These are phyloP conservation scores for Rhyacophila evoluta DNA, from an alignment of 2,888 invertebrate species.

Conservation along the genomic window DNA sequence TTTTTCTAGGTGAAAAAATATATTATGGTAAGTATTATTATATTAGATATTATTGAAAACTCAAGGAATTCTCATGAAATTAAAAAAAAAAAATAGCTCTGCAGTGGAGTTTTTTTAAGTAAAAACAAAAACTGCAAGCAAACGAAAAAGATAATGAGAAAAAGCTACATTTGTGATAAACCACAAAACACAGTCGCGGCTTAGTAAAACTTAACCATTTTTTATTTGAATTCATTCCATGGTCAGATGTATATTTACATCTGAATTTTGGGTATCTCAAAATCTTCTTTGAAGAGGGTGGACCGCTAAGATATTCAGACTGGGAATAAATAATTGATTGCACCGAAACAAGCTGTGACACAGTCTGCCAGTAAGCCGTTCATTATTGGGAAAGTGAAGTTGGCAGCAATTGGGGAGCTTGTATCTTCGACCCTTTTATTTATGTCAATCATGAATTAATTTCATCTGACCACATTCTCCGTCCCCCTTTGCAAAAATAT, in stretches of 20 bases:
- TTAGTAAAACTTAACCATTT: background rate
- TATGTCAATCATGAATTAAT: conserved; percentile 12
- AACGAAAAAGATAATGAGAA: no score
- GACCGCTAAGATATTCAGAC: background rate
- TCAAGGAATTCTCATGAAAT: no score
- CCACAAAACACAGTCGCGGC: no score
- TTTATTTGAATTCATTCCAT: background rate
- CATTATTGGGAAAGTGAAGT: conserved; percentile 17
- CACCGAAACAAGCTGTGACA: conserved; percentile 2
- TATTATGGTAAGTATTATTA: no score
- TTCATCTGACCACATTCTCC: background rate
- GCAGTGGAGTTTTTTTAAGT: no score
- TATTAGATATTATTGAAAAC: no score
- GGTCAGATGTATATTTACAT: background rate
- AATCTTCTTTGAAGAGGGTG: background rate
- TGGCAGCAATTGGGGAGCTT: conserved; percentile 11
- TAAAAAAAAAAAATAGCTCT: no score
- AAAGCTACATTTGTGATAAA: no score
- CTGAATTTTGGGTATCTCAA: background rate
- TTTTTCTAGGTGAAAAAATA: no score
- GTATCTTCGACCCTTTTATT: conserved; percentile 8
- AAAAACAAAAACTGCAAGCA: no score
- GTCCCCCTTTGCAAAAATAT: no score
- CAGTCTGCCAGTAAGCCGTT: conserved; percentile 16
- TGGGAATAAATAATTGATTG: conserved; percentile 22